phyloP scores from a whole-genome alignment of 2,888 invertebrate genomes.

The Drosophila mulleri region DNA sequence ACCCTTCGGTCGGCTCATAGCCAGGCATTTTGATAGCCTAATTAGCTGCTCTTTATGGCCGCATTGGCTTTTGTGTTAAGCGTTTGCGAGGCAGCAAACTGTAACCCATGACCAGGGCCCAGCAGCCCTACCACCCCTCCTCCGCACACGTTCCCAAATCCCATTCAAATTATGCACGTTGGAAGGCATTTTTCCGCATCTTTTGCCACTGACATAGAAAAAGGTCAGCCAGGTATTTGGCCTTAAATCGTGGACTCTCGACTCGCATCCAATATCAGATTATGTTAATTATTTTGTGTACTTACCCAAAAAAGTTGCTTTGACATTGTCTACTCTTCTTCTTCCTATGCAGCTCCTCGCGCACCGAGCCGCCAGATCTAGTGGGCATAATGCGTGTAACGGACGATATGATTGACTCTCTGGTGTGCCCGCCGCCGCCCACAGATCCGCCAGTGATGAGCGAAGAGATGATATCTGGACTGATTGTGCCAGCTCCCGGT shows the following conservation, averaged over 20 bases:
- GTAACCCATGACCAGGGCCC: constrained; percentile 35
- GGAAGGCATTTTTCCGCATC: constrained; percentile 70
- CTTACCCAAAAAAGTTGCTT: constrained; percentile 2
- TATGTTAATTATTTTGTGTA: constrained; percentile 42
- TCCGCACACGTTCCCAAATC: constrained; percentile 14
- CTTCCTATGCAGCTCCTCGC: constrained; percentile 88
- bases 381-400: constrained; percentile 93
- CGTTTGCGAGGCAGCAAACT: constrained; percentile 64
- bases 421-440: constrained; percentile 98
- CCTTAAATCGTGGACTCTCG: constrained; percentile 7
- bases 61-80: constrained; percentile 73
- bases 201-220: constrained; percentile 77
- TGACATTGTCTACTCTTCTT: constrained; percentile 1
- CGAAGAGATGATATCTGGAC: constrained; percentile 97
- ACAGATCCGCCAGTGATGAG: constrained; percentile 96
- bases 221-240: constrained; percentile 63
- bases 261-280: constrained; percentile 42
- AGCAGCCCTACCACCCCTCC: neutral
- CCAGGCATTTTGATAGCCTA: constrained; percentile 75
- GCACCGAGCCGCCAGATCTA: constrained; percentile 92
- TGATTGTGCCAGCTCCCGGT: constrained; percentile 98
- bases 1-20: constrained; percentile 14
- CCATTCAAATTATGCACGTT: constrained; percentile 74
- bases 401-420: constrained; percentile 97
- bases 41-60: constrained; percentile 74